These are phyloP conservation scores for Rhyacophila evoluta DNA, from an alignment of 2,888 invertebrate species.

Conservation along the genomic window DNA sequence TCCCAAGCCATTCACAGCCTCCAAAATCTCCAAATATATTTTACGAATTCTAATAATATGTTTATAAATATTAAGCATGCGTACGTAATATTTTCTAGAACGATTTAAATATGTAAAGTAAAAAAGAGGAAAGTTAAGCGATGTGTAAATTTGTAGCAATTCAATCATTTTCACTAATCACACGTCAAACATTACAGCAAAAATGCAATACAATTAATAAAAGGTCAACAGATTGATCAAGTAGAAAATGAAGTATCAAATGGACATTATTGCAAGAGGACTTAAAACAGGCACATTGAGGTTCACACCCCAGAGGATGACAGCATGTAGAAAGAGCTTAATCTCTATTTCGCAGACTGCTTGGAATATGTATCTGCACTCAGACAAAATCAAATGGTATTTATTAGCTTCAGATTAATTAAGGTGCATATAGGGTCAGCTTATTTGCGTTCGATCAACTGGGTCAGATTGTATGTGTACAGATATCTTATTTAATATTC, in stretches of 20 bases:
- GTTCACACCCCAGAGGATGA: no score
- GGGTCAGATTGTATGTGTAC: no score
- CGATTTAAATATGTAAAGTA: neutral
- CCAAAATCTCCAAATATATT: conserved; percentile 42
- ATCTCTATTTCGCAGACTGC: no score
- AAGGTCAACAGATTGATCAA: neutral
- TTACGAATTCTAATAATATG: neutral
- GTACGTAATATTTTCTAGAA: neutral
- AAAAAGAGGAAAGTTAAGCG: conserved; percentile 1
- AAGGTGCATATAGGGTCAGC: no score
- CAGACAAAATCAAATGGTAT: no score
- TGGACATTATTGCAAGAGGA: no score
- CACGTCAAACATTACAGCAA: conserved; percentile 17
- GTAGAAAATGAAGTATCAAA: neutral
- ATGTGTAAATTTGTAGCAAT: neutral
- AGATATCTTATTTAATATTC: no score
- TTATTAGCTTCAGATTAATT: no score
- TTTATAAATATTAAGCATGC: conserved; percentile 19
- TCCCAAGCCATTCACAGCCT: conserved; percentile 51
- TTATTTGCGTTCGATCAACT: no score
- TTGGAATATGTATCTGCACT: no score
- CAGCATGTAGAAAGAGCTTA: no score
- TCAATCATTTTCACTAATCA: conserved; percentile 6
- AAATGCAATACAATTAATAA: neutral
- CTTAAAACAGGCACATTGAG: no score